Conservation (phyloP, 2,888 invertebrate species). For the Alviniconcha strummeri region DNA sequence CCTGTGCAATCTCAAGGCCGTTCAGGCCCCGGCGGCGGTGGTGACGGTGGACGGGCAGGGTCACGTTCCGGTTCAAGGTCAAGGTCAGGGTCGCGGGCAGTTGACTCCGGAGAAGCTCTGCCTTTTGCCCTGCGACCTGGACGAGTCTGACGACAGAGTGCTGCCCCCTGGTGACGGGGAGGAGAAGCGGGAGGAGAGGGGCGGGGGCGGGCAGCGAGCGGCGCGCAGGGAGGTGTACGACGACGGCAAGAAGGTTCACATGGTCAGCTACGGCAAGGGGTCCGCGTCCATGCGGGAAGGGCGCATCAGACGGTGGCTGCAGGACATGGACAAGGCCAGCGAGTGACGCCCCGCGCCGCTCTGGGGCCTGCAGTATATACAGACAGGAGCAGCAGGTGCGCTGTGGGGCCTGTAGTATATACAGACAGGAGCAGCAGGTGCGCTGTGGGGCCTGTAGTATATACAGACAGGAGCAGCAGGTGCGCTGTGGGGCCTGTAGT, state of each 20-base stretch:
- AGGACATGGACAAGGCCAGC: conserved; percentile 51
- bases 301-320: conserved; percentile 61
- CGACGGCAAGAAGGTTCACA: conserved; percentile 23
- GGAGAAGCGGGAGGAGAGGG: neutral
- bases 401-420: too few relatives aligned
- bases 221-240: conserved; percentile 34
- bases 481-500: too few relatives aligned
- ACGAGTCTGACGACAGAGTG: neutral
- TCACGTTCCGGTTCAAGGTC: neutral
- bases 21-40: conserved; percentile 17
- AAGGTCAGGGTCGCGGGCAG: neutral
- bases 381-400: too few relatives aligned
- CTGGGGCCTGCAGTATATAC: too few relatives aligned
- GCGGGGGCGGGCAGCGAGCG: conserved; percentile 14
- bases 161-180: neutral
- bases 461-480: too few relatives aligned
- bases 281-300: conserved; percentile 46
- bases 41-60: neutral
- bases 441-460: too few relatives aligned
- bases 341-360: neutral
- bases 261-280: conserved; percentile 42
- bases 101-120: conserved; percentile 35
- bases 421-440: too few relatives aligned
- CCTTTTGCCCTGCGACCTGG: conserved; percentile 34
- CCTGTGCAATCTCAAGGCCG: conserved; percentile 44